Base-by-base conservation (phyloP, 2,888 invertebrate species). In the Autographa gamma region DNA sequence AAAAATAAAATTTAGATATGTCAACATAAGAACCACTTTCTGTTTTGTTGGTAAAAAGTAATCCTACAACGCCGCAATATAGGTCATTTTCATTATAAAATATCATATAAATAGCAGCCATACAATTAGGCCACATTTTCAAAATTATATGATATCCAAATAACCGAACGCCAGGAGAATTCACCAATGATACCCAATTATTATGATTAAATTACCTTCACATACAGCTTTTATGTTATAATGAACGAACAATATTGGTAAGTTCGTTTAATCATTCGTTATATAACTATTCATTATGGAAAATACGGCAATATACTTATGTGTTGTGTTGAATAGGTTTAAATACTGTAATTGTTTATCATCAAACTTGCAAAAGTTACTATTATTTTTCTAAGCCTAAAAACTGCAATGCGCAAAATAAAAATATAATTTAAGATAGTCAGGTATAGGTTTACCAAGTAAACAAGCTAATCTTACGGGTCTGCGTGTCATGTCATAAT, bases 141-240 rank as follows among this genome's bases (percentile, higher is more conserved):
- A n/a, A 48, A 48, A 48, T 48, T 48, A 7, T n/a, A n/a, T n/a
- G n/a, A n/a, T 43, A 43, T 16, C n/a, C 48, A n/a, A 48, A 48
- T 48, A 48, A 48, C 16, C 7, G 48, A 48, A 16, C 16, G n/a
- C n/a, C 48, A 48, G 8, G n/a, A 48, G 48, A 48, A 48, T 48
- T n/a, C 48, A 48, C 48, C n/a, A 48, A 48, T n/a, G 48, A 48
- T 48, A 48, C 48, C 43, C 48, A 48, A 48, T 48, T n/a, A 48
- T 16, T 48, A n/a, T 48, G n/a, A 48, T 48, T n/a, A 48, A 48
- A 48, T 48, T 48, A 48, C n/a, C 48, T 48, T 7, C 8, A 48
- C n/a, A n/a, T n/a, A 8, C 7, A 48, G 48, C 48, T 48, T 48
- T 48, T 48, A 48, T 48, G n/a, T 48, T 7, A 48, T n/a, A 48